Evolutionary conservation across 2,888 invertebrate genomes (phyloP).

Genomic region (Troides aeacus): DNA sequence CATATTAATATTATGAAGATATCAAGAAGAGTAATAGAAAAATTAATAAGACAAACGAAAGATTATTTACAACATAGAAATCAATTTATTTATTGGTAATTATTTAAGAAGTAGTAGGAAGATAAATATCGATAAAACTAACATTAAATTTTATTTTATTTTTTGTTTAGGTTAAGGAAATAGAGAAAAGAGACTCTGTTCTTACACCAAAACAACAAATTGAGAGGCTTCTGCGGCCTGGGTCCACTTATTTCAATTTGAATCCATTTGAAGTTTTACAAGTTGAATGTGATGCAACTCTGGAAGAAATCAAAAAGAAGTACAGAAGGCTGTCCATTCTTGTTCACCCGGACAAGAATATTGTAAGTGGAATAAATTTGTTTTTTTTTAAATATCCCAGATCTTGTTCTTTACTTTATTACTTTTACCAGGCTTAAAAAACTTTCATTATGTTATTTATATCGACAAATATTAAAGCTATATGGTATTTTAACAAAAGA

Average conservation of each 20-base stretch:
- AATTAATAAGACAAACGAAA: too few species aligned
- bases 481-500: neutral
- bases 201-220: constrained; percentile 98
- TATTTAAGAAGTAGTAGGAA: too few species aligned
- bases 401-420: neutral
- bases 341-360: constrained; percentile 99
- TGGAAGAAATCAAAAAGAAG: constrained; percentile 97
- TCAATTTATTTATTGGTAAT: too few species aligned
- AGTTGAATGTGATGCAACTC: constrained; percentile 91
- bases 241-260: constrained; percentile 98
- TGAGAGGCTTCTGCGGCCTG: constrained; percentile 95
- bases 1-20: too few species aligned
- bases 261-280: constrained; percentile 97
- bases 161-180: constrained; percentile 93
- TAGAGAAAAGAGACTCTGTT: constrained; percentile 98
- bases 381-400: neutral
- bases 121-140: too few species aligned
- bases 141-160: neutral
- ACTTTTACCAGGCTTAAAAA: neutral
- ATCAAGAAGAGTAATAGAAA: too few species aligned
- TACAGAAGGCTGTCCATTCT: constrained; percentile 97
- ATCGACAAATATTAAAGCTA: neutral
- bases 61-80: too few species aligned
- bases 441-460: neutral
- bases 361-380: constrained; percentile 52